Evolutionary conservation across 2,888 invertebrate genomes (phyloP).

Genomic region (Chydorus sphaericus): DNA sequence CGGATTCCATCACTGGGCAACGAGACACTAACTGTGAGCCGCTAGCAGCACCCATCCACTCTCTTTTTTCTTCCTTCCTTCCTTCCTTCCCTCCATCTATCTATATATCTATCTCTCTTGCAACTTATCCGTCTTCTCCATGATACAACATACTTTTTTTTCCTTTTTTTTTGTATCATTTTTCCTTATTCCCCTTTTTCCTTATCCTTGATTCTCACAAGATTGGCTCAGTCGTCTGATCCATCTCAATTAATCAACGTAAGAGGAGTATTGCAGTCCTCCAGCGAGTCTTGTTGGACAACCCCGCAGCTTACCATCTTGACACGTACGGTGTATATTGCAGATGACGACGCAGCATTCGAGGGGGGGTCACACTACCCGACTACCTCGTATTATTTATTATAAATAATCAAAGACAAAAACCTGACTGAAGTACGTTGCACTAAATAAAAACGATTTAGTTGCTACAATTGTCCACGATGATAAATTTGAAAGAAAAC

Average conservation of each 20-base stretch:
- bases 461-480: too few relatives aligned
- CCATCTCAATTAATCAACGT: conserved; percentile 5
- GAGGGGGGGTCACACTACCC: too few relatives aligned
- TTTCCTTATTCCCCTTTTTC: background rate
- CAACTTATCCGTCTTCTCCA: background rate
- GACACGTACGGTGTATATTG: too few relatives aligned
- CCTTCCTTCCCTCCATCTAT: background rate
- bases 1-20: conserved; percentile 2
- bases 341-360: too few relatives aligned
- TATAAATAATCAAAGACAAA: too few relatives aligned
- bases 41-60: background rate
- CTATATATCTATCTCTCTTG: background rate
- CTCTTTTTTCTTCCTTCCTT: background rate
- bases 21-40: background rate
- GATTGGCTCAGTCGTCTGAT: background rate
- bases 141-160: too few relatives aligned
- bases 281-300: background rate
- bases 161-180: too few relatives aligned
- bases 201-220: too few relatives aligned
- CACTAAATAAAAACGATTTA: too few relatives aligned
- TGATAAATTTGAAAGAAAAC: too few relatives aligned
- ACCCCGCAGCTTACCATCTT: background rate
- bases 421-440: too few relatives aligned
- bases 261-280: background rate
- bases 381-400: too few relatives aligned